Evolutionary conservation across 2,113 vertebrate species (phyloP).

Genomic region (Sula dactylatra): DNA sequence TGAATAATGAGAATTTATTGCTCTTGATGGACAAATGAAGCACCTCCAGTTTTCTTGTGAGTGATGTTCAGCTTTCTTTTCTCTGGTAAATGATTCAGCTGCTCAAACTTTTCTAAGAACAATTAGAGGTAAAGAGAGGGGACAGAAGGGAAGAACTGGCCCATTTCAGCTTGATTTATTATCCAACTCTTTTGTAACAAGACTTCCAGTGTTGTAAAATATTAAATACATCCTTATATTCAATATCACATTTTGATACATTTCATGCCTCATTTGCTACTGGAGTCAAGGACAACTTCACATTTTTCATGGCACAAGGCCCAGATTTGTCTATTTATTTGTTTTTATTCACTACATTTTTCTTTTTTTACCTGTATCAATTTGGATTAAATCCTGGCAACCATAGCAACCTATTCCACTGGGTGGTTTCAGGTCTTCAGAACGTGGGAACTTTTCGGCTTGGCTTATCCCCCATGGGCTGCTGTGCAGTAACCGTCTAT

Average conservation of each 20-base stretch:
- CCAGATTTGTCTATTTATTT: constrained; percentile 67
- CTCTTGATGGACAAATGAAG: constrained; percentile 3
- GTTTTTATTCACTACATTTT: constrained; percentile 47
- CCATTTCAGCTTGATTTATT: constrained; percentile 66
- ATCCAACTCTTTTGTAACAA: constrained; percentile 56
- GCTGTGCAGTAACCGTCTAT: not conserved
- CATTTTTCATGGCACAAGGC: constrained; percentile 73
- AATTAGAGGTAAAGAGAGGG: not conserved
- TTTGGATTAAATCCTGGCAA: constrained; percentile 38
- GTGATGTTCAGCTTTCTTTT: not conserved
- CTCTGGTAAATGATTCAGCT: not conserved
- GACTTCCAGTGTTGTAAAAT: constrained; percentile 71
- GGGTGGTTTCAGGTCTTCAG: not conserved
- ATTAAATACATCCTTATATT: constrained; percentile 76
- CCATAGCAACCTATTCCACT: constrained; percentile 46
- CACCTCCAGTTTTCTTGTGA: not conserved
- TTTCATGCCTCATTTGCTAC: constrained; percentile 77
- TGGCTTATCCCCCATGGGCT: not conserved
- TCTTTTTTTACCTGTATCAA: constrained; percentile 16
- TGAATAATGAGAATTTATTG: not conserved
- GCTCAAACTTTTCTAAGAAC: not conserved
- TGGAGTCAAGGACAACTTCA: constrained; percentile 73
- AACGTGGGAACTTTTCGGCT: not conserved
- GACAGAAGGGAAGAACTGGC: not conserved
- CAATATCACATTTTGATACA: constrained; percentile 77